These are phyloP conservation scores for Parapristionchus giblindavisi DNA, from an alignment of 2,888 invertebrate genomes.

Conservation along the genomic window DNA sequence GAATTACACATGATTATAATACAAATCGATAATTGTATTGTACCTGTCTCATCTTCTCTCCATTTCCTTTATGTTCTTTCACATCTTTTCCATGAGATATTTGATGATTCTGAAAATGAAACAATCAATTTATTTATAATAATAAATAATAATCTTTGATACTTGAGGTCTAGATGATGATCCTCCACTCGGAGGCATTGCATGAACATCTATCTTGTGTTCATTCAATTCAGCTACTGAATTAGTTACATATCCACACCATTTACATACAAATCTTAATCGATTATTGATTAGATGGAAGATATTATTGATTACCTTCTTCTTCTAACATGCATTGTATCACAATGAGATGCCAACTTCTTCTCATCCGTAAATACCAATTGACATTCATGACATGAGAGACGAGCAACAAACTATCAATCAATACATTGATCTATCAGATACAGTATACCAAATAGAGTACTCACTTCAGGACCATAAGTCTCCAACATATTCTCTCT, in stretches of 20 bases:
- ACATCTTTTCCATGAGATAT: too few relatives aligned
- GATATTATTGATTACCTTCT: conserved; percentile 42
- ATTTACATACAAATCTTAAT: conserved; percentile 59
- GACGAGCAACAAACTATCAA: conserved; percentile 46
- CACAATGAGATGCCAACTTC: conserved; percentile 52
- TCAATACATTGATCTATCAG: background rate
- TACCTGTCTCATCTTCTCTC: too few relatives aligned
- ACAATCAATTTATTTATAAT: too few relatives aligned
- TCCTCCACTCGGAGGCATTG: conserved; percentile 40
- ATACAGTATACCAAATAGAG: too few relatives aligned
- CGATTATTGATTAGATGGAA: background rate
- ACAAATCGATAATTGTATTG: too few relatives aligned
- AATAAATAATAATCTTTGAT: too few relatives aligned
- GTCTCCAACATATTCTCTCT: conserved; percentile 47
- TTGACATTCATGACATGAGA: conserved; percentile 59
- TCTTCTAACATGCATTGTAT: conserved; percentile 50
- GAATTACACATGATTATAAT: too few relatives aligned
- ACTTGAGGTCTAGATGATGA: too few relatives aligned
- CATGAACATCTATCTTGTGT: conserved; percentile 62
- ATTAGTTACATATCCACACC: conserved; percentile 57
- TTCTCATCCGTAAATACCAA: conserved; percentile 57
- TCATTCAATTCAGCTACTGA: conserved; percentile 59
- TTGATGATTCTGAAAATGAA: too few relatives aligned
- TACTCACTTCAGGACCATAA: conserved; percentile 53
- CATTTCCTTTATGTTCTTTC: too few relatives aligned